phyloP scores from a whole-genome alignment of 2,113 vertebrate genomes.

The Lepus timidus region DNA sequence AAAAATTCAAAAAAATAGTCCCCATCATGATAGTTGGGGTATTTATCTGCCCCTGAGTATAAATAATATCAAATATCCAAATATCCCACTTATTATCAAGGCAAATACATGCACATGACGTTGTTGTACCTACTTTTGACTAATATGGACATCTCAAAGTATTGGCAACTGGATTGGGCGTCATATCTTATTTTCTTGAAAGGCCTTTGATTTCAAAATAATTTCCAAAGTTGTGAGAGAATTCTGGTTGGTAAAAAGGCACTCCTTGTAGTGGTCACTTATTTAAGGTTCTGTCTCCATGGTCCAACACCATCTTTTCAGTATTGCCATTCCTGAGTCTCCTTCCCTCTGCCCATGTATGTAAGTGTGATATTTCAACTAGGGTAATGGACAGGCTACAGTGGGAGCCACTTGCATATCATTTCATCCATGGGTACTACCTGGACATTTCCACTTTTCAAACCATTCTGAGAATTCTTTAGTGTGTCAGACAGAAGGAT shows the following conservation, averaged over 20 bases:
- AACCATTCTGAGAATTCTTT: not conserved
- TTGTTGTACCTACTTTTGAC: not conserved
- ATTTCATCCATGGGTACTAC: not conserved
- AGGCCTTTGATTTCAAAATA: not conserved
- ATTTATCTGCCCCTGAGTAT: not conserved
- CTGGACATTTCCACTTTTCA: not conserved
- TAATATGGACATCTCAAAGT: not conserved
- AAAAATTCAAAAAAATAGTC: not conserved
- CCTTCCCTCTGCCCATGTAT: fast-evolving
- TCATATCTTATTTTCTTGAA: constrained; percentile 16
- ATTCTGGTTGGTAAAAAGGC: not conserved
- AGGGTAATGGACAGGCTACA: not conserved
- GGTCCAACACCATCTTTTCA: not conserved
- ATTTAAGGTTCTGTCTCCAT: not conserved
- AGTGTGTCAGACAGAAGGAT: not conserved
- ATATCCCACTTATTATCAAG: not conserved
- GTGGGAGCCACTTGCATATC: not conserved
- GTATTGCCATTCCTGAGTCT: not conserved
- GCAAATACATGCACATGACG: not conserved
- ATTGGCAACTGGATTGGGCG: not conserved
- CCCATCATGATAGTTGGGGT: not conserved
- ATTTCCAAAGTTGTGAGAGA: constrained; percentile 2
- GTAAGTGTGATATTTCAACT: not conserved
- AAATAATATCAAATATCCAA: not conserved
- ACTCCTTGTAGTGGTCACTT: not conserved